These are phyloP conservation scores for Acropora yongei DNA, from an alignment of 64 coral and sea anemone species.

Conservation along the genomic window DNA sequence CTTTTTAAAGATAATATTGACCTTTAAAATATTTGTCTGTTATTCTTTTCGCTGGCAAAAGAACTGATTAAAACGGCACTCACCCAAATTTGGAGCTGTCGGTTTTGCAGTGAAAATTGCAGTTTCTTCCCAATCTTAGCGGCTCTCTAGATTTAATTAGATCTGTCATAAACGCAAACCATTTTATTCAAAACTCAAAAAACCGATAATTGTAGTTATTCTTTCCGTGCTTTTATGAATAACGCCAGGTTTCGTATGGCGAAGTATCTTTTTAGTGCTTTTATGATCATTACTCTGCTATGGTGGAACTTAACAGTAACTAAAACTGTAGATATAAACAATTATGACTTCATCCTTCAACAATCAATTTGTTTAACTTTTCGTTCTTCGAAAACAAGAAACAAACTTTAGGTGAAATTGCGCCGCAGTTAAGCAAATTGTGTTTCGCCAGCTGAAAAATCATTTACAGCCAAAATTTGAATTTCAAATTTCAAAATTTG, in stretches of 20 bases:
- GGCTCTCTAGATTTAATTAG: conserved; percentile 16
- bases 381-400: neutral
- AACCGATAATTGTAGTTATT: conserved; percentile 24
- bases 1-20: neutral
- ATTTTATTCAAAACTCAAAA: neutral
- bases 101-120: neutral
- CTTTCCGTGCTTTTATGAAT: conserved; percentile 24
- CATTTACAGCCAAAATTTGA: conserved; percentile 35
- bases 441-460: conserved; percentile 13
- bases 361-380: neutral
- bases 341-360: neutral
- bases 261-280: neutral
- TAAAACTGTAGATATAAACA: neutral
- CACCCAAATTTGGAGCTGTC: neutral
- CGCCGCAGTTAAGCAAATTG: neutral
- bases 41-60: neutral
- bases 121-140: neutral
- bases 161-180: too few relatives aligned
- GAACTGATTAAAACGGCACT: neutral
- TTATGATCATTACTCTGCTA: neutral
- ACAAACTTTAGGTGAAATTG: neutral
- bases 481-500: conserved; percentile 30
- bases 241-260: conserved; percentile 1
- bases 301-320: neutral
- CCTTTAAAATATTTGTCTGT: neutral